These are phyloP conservation scores for Agrotis exclamationis DNA, from an alignment of 2,888 invertebrate genomes.

Conservation along the genomic window DNA sequence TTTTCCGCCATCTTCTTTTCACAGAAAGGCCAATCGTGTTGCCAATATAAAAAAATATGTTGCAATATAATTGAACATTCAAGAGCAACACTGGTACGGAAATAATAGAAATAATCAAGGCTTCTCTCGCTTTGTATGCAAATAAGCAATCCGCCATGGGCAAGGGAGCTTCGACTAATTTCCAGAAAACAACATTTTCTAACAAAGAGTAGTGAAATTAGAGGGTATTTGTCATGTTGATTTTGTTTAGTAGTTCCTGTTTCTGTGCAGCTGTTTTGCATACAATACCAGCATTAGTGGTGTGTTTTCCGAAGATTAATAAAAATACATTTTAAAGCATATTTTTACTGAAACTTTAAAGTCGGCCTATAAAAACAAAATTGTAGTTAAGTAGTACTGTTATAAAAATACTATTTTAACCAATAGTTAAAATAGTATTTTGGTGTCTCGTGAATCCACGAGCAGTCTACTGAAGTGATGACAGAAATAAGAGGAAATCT, in stretches of 20 bases:
- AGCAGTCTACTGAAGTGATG: too few species aligned
- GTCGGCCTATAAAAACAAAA: too few species aligned
- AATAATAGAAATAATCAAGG: slow-evolving; percentile 84
- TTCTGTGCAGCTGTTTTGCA: background rate
- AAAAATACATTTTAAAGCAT: background rate
- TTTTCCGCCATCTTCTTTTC: slow-evolving; percentile 30
- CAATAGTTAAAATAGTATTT: too few species aligned
- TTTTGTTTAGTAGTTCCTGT: background rate
- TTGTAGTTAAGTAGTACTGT: too few species aligned
- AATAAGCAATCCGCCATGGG: slow-evolving; percentile 80
- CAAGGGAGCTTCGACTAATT: slow-evolving; percentile 79
- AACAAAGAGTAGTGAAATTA: slow-evolving; percentile 70
- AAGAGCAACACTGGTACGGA: slow-evolving; percentile 61
- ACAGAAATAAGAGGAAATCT: too few species aligned
- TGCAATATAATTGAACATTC: slow-evolving; percentile 64
- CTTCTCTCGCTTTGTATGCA: slow-evolving; percentile 81
- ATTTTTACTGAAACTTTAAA: too few species aligned
- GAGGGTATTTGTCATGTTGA: slow-evolving; percentile 15
- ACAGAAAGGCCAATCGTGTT: slow-evolving; percentile 45
- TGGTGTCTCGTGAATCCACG: too few species aligned
- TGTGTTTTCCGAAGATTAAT: background rate
- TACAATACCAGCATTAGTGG: background rate
- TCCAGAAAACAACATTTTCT: slow-evolving; percentile 80
- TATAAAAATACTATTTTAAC: too few species aligned
- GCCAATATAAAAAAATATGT: slow-evolving; percentile 64